A percentile compares a stretch with the other conserved stretches of the same genome.
Conservation (phyloP, 2,888 invertebrate species). For the Orgyia antiqua region DNA sequence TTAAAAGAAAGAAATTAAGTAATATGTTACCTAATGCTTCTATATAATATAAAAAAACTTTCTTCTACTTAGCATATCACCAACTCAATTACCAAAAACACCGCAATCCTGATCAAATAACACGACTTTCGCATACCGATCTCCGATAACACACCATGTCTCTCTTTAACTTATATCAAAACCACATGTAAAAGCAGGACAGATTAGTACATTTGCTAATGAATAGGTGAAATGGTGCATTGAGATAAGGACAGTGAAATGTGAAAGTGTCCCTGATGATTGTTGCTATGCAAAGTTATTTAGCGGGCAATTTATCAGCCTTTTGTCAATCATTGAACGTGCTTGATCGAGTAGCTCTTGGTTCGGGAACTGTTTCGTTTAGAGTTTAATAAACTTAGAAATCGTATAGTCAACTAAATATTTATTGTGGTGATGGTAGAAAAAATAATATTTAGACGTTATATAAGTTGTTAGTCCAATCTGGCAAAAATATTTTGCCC, state of each 20-base stretch:
- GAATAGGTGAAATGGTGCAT: slow-evolving; percentile 51
- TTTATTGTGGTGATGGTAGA: too few relatives aligned
- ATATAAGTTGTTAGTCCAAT: too few relatives aligned
- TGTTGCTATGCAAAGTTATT: slow-evolving; percentile 18
- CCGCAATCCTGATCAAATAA: slow-evolving; percentile 31
- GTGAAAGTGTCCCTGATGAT: slow-evolving; percentile 40
- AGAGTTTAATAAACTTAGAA: background rate
- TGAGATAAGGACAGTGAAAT: slow-evolving; percentile 31
- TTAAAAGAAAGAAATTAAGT: too few relatives aligned
- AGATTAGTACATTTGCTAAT: slow-evolving; percentile 42
- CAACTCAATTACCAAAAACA: slow-evolving; percentile 20
- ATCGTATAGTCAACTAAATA: too few relatives aligned
- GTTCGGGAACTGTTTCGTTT: background rate
- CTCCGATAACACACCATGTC: slow-evolving; percentile 36
- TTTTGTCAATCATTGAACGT: slow-evolving; percentile 3
- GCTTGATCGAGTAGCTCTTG: background rate
- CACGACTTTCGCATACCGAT: slow-evolving; percentile 43
- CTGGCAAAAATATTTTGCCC: too few relatives aligned
- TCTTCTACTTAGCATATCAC: slow-evolving; percentile 2
- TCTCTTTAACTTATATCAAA: slow-evolving; percentile 35
- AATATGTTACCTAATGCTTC: too few relatives aligned
- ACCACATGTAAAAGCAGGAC: slow-evolving; percentile 37
- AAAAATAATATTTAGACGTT: too few relatives aligned
- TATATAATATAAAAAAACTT: background rate
- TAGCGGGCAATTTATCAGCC: slow-evolving; percentile 13